Conservation (phyloP, 2,113 vertebrate genomes). For the Aptenodytes forsteri region DNA sequence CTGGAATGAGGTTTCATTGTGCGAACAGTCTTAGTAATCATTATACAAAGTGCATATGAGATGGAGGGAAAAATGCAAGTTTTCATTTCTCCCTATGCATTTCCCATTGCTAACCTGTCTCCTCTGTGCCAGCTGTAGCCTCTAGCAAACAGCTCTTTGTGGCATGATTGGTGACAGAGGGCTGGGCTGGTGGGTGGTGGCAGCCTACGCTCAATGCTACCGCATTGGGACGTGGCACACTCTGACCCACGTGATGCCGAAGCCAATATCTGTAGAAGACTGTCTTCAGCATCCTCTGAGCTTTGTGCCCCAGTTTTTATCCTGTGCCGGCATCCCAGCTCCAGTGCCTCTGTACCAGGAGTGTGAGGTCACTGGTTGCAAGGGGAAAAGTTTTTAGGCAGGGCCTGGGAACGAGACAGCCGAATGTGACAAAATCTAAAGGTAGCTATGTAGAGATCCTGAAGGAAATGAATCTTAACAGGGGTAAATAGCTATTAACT, state of each 20-base stretch:
- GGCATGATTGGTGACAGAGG: background rate
- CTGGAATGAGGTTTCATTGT: background rate
- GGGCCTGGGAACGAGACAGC: background rate
- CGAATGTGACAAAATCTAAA: background rate
- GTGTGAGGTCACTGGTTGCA: background rate
- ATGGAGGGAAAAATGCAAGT: background rate
- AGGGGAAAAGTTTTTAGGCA: background rate
- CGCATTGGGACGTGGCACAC: rapidly evolving
- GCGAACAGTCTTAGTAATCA: background rate
- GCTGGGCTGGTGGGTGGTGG: background rate
- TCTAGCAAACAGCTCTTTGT: background rate
- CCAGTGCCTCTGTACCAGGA: background rate
- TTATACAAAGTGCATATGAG: background rate
- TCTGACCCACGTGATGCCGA: background rate
- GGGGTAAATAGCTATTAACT: background rate
- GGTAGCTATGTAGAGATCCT: background rate
- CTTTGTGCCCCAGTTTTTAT: background rate
- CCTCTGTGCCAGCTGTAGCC: background rate
- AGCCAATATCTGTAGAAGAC: background rate
- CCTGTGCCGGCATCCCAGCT: background rate
- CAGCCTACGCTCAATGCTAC: background rate
- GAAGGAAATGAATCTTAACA: background rate
- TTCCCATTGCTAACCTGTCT: background rate
- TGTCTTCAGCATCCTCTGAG: background rate
- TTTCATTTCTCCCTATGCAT: background rate